Evolutionary conservation across 1,140 invertebrate species (phyloP).

Genomic region (Rhopalosiphum maidis): DNA sequence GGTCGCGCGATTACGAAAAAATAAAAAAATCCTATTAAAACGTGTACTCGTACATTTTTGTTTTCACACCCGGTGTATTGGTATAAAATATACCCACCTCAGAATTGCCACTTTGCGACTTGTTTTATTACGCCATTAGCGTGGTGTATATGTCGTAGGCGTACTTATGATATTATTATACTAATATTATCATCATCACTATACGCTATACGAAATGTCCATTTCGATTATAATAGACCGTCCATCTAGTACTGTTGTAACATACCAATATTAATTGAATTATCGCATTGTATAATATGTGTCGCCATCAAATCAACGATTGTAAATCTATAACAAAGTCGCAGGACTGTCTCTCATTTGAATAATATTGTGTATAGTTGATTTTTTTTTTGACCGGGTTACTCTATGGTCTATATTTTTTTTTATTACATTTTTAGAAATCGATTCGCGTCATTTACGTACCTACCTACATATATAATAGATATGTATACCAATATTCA

Average conservation of each 20-base stretch:
- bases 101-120: background rate
- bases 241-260: background rate
- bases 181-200: background rate
- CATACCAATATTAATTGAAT: background rate
- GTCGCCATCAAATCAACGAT: background rate
- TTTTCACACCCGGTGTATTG: slow-evolving; percentile 20
- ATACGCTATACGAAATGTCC: background rate
- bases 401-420: background rate
- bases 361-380: background rate
- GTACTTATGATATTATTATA: background rate
- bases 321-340: background rate
- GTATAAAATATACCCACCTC: background rate
- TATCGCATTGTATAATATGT: background rate
- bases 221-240: background rate
- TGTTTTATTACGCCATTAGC: slow-evolving; percentile 39
- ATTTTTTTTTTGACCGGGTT: background rate
- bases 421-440: slow-evolving; percentile 22
- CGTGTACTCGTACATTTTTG: background rate
- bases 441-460: background rate
- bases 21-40: slow-evolving; percentile 21
- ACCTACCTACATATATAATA: background rate
- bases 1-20: background rate
- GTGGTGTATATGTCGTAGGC: background rate
- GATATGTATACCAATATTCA: background rate
- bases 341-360: background rate